Conservation (phyloP, 2,113 vertebrate genomes). For the Stigmatopora nigra region DNA sequence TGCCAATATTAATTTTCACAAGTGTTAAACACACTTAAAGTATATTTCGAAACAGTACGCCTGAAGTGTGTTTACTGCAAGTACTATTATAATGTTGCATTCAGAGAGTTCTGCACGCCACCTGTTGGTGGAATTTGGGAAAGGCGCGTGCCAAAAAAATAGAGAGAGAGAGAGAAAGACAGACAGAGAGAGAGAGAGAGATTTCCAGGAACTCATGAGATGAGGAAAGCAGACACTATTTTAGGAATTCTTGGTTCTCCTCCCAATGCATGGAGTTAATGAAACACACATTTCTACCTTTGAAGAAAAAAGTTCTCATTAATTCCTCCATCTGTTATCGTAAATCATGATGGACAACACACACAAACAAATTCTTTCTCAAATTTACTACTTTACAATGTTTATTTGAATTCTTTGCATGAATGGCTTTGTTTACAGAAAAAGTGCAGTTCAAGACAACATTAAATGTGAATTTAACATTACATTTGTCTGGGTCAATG, state of each 20-base stretch:
- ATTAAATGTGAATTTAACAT: no score
- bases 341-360: no score
- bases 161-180: not conserved
- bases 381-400: no score
- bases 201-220: not conserved
- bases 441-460: no score
- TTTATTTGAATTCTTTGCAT: no score
- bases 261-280: not conserved
- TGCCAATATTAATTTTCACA: no score
- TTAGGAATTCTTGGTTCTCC: not conserved
- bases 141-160: not conserved
- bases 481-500: no score
- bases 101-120: not conserved
- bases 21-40: not conserved
- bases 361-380: no score
- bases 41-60: not conserved
- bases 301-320: not conserved
- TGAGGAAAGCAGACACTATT: not conserved
- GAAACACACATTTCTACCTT: not conserved
- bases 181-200: not conserved
- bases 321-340: no score
- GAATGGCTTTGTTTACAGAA: no score
- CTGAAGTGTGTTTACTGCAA: not conserved
- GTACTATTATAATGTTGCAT: not conserved
- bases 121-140: constrained; percentile 9